Conservation (phyloP, 2,888 invertebrate genomes). For the Herminia tarsipennalis region DNA sequence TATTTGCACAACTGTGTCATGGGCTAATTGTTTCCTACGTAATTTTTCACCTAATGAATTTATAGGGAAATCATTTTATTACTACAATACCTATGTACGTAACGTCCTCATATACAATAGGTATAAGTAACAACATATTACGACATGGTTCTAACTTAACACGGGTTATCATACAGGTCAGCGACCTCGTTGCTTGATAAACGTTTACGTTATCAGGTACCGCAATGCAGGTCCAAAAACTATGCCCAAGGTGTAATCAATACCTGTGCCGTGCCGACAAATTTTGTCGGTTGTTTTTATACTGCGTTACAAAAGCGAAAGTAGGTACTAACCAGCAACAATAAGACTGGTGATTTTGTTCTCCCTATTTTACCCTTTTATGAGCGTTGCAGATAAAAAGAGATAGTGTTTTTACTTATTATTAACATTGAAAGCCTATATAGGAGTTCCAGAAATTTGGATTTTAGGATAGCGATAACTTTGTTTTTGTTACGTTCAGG, state of each 20-base stretch:
- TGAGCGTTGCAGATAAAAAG: not conserved
- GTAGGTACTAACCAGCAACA: not conserved
- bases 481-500: not conserved
- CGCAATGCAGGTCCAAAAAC: conserved; percentile 77
- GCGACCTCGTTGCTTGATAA: conserved; percentile 66
- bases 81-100: too few relatives aligned
- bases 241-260: conserved; percentile 63
- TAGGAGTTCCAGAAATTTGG: too few relatives aligned
- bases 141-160: conserved; percentile 27
- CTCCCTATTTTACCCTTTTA: not conserved
- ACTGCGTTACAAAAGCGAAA: not conserved
- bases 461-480: not conserved
- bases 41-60: not conserved
- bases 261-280: conserved; percentile 33
- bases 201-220: conserved; percentile 71
- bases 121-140: not conserved
- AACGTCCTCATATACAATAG: not conserved
- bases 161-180: conserved; percentile 63
- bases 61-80: too few relatives aligned
- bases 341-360: not conserved
- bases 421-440: too few relatives aligned
- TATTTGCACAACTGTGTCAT: not conserved
- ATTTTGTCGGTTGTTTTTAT: conserved; percentile 3
- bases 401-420: too few relatives aligned
- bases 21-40: not conserved